Evolutionary conservation across 2,113 vertebrate genomes (phyloP).

Genomic region (Phaetusa simplex): DNA sequence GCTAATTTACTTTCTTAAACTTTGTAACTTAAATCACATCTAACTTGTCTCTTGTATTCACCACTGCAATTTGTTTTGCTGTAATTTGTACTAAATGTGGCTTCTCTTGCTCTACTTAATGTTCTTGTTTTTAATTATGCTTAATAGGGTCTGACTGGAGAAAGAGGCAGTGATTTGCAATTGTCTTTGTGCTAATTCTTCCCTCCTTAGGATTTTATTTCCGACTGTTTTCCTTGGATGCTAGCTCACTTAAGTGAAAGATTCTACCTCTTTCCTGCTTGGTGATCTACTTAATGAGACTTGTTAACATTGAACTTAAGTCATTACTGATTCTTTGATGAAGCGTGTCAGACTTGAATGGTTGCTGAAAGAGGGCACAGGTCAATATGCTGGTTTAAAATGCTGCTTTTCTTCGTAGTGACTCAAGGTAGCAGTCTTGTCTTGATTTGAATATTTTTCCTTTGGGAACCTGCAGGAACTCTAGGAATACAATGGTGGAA

Average conservation of each 20-base stretch:
- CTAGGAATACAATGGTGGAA: not conserved
- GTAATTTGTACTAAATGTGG: not conserved
- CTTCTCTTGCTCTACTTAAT: not conserved
- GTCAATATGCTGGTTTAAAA: not conserved
- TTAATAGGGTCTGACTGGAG: not conserved
- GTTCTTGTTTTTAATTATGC: not conserved
- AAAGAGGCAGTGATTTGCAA: not conserved
- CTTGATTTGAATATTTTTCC: not conserved
- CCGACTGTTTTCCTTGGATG: not conserved
- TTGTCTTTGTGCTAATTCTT: not conserved
- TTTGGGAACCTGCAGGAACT: not conserved
- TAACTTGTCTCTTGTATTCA: not conserved
- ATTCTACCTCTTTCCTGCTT: not conserved
- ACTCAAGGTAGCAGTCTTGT: not conserved
- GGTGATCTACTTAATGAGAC: not conserved
- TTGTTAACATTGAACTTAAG: not conserved
- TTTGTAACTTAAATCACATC: not conserved
- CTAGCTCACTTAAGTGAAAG: not conserved
- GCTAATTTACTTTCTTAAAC: not conserved
- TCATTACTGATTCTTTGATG: not conserved
- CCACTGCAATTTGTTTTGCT: not conserved
- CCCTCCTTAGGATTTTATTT: not conserved
- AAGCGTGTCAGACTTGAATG: not conserved
- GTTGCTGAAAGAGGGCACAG: not conserved
- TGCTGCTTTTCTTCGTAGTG: not conserved